These are phyloP conservation scores for Hydrotaea diabolus DNA, from an alignment of 2,888 invertebrate species.

Conservation along the genomic window DNA sequence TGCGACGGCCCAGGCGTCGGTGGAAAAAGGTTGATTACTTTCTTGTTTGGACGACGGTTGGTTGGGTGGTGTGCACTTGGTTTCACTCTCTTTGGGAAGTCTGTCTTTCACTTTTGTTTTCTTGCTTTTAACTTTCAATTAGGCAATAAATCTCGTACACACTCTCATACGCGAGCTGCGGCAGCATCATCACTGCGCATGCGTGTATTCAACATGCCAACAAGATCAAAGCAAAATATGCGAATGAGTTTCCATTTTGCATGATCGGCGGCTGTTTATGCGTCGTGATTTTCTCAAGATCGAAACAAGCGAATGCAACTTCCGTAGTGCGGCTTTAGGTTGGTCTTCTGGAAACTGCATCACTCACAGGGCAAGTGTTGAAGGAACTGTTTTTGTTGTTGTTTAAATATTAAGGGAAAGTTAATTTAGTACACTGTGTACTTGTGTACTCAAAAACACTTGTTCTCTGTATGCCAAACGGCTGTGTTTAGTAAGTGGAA, in stretches of 20 bases:
- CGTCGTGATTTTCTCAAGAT: conserved; percentile 37
- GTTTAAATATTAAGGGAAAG: neutral
- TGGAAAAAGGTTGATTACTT: conserved; percentile 53
- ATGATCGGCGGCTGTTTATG: conserved; percentile 43
- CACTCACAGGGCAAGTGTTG: neutral
- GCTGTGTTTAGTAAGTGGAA: too few species aligned
- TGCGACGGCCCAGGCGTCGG: neutral
- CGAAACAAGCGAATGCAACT: conserved; percentile 36
- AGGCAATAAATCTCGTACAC: conserved; percentile 59
- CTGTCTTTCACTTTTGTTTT: conserved; percentile 69
- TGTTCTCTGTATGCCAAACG: too few species aligned
- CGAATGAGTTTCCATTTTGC: conserved; percentile 47
- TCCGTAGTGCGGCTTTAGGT: conserved; percentile 30
- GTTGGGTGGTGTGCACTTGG: conserved; percentile 41
- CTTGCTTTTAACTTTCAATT: conserved; percentile 62
- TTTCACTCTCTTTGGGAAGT: conserved; percentile 73
- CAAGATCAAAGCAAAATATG: conserved; percentile 47
- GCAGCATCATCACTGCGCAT: conserved; percentile 7
- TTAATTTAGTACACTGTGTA: too few species aligned
- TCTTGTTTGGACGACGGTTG: conserved; percentile 27
- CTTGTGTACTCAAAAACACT: too few species aligned
- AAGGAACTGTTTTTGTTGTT: conserved; percentile 3
- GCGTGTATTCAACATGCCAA: conserved; percentile 58
- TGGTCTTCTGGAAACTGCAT: neutral
- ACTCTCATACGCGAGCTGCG: neutral